A percentile compares a stretch with the other conserved stretches of the same genome.
Evolutionary conservation across 2,797 vertebrate species (phyloP).

Genomic region (Xenopus petersii): DNA sequence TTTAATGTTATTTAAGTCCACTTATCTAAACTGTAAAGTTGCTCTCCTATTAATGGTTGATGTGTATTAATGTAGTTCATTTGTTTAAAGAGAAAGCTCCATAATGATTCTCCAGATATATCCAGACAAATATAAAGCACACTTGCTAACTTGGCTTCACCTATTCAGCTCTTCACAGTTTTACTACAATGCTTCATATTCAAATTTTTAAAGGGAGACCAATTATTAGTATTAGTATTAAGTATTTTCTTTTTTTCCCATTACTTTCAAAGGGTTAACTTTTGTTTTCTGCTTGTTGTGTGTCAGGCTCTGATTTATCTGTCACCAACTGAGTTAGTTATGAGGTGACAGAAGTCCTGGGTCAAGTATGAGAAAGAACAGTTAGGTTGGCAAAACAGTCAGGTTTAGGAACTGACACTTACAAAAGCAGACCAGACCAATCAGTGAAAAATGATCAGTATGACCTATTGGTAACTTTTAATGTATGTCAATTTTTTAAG

Average conservation of each 20-base stretch:
- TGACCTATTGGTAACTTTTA: no score
- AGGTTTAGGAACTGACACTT: no score
- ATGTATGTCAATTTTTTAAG: no score
- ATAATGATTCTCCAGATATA: not conserved
- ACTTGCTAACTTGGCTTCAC: not conserved
- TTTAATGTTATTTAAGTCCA: no score
- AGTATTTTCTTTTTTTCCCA: not conserved
- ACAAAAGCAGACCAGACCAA: no score
- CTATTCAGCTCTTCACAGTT: not conserved
- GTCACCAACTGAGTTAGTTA: slow-evolving; percentile 11
- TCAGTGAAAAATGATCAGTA: no score
- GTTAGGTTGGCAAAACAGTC: no score
- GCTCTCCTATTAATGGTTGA: not conserved
- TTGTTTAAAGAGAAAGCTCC: not conserved
- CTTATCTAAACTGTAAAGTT: slow-evolving; percentile 2
- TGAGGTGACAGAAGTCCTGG: no score
- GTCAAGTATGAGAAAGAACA: no score
- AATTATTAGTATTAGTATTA: not conserved
- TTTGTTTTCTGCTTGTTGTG: slow-evolving; percentile 16
- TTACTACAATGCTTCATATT: not conserved
- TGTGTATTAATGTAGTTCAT: not conserved
- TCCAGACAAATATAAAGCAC: not conserved
- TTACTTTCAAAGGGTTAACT: not conserved
- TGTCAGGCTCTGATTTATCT: slow-evolving; percentile 20
- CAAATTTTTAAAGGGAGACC: slow-evolving; percentile 5